phyloP scores from a whole-genome alignment of 2,113 vertebrate species.

The Porphyrio hochstetteri region DNA sequence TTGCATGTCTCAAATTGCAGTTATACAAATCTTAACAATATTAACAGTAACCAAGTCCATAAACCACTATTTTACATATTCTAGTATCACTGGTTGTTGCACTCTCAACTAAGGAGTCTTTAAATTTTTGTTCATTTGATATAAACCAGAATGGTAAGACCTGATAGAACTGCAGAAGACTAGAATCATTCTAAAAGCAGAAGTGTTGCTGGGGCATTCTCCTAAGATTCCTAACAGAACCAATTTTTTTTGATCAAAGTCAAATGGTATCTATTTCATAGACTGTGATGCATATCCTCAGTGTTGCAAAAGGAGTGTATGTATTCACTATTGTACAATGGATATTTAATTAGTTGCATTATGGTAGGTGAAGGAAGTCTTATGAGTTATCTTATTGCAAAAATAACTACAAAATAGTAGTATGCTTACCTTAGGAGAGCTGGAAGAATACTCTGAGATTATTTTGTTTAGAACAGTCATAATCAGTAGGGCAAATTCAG shows the following conservation, averaged over 20 bases:
- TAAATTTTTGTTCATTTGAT: background rate
- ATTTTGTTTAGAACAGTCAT: background rate
- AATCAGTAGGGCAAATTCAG: background rate
- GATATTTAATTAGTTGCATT: background rate
- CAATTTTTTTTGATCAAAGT: background rate
- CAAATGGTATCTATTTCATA: background rate
- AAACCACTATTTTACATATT: background rate
- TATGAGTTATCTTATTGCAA: background rate
- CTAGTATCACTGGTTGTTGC: background rate
- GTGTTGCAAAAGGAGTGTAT: background rate
- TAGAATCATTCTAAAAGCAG: background rate
- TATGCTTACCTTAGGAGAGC: background rate
- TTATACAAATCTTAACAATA: background rate
- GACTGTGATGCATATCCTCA: background rate
- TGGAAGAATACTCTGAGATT: background rate
- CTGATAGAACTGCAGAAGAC: background rate
- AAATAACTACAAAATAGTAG: background rate
- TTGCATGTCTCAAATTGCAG: background rate
- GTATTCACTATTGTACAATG: background rate
- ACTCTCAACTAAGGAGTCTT: background rate
- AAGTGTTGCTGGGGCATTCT: background rate
- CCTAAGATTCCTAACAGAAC: background rate
- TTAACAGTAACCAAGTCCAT: background rate
- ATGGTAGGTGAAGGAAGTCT: background rate
- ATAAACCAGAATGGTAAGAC: background rate